Base-by-base conservation (phyloP, 1,140 invertebrate genomes). In the Achroia grisella region DNA sequence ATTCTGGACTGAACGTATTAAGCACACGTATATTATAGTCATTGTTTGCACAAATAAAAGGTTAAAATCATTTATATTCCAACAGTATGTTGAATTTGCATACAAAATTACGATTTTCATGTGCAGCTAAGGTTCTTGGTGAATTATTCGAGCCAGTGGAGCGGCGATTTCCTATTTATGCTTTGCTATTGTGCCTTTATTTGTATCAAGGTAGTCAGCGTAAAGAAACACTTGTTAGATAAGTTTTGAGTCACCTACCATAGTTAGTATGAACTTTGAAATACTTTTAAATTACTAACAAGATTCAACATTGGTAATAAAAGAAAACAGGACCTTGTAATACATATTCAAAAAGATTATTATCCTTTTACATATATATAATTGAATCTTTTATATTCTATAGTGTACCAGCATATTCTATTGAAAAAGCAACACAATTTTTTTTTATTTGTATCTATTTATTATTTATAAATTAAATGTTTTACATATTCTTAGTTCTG, bases 141-240 rank as follows among this genome's bases (percentile, higher is more conserved):
- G 62, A 76, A 79, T 82, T 80, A 82, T 80, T 62, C 78, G 71
- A 76, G 61, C 61, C 76, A 80, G 61, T 82, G 76, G 78, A 80
- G 78, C 78, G 78, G 47, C 61, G 66, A 73, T 76, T 80, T 82
- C 69, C 74, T 80, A 77, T 77, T 78, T 76, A 66, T 74, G 59
- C 63, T 71, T 58, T 65, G 64, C 70, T 68, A 79, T 78, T 82
- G 74, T 76, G 55, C 58, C 55, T 78, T 73, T 75, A 79, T 79
- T 78, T 75, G 62, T 73, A 78, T 64, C 60, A 73, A 76, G 65
- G 62, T 65, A 67, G 62, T 52, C 43, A 70, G 49, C 59, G 60
- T 59, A 74, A 71, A 76, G 57, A 73, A 71, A 66, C 69, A 69
- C 50, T 56, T 54, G 58, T 64, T 71, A 58, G 59, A 61, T 60